These are phyloP conservation scores for Cercopithecus petaurista DNA, from an alignment of 2,797 vertebrate genomes.

Conservation along the genomic window DNA sequence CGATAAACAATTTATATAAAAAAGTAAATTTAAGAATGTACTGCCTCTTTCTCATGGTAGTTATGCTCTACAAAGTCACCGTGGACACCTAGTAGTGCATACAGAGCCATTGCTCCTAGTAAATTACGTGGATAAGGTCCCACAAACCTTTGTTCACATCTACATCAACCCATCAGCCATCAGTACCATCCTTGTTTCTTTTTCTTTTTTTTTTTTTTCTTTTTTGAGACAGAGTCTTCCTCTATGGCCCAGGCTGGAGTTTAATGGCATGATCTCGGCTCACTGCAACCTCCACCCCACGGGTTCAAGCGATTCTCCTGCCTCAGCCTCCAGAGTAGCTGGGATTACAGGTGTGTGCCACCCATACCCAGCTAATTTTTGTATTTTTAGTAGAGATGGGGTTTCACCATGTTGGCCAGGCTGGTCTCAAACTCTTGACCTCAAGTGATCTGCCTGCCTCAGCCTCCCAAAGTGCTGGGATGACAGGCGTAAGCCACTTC, in stretches of 20 bases:
- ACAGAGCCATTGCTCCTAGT: rapidly evolving
- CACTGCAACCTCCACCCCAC: not conserved
- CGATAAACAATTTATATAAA: not conserved
- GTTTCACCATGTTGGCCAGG: not conserved
- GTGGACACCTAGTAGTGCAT: too few relatives aligned
- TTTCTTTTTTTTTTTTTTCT: too few relatives aligned
- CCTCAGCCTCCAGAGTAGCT: not conserved
- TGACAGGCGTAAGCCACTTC: not conserved
- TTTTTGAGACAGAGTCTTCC: not conserved
- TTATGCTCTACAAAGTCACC: not conserved
- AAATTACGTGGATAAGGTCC: too few relatives aligned
- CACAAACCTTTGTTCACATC: not conserved
- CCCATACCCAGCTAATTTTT: not conserved
- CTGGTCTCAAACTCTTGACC: not conserved
- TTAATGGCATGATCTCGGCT: not conserved
- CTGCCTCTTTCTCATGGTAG: not conserved
- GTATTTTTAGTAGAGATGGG: not conserved
- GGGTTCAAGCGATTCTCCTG: not conserved
- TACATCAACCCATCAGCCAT: too few relatives aligned
- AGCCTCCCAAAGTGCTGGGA: not conserved
- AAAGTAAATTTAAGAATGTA: not conserved
- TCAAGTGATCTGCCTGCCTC: not conserved
- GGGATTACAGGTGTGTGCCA: not conserved
- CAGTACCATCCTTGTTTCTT: not conserved
- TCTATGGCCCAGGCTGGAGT: not conserved